Evolutionary conservation across 2,113 vertebrate species (phyloP).

Genomic region (Trematomus loennbergii): DNA sequence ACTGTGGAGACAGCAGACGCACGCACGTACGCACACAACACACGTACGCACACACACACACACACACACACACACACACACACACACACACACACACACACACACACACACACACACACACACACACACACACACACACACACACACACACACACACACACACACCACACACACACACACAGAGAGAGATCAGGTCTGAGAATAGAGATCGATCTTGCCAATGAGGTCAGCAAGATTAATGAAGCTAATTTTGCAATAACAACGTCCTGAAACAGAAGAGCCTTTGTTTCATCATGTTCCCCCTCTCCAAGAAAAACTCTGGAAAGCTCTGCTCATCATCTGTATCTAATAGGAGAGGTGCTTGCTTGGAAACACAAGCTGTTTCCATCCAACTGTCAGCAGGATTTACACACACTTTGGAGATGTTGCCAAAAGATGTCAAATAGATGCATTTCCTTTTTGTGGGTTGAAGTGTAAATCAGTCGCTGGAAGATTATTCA

Average conservation of each 20-base stretch:
- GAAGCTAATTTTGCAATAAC: slow-evolving; percentile 54
- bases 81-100: no score
- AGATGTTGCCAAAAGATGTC: slow-evolving; percentile 49
- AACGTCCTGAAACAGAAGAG: slow-evolving; percentile 45
- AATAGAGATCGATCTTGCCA: slow-evolving; percentile 18
- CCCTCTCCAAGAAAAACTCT: slow-evolving; percentile 16
- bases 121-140: no score
- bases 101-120: no score
- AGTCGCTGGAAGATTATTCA: slow-evolving; percentile 45
- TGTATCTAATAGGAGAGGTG: slow-evolving; percentile 59
- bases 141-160: neutral
- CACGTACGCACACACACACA: no score
- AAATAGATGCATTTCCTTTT: slow-evolving; percentile 53
- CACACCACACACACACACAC: slow-evolving; percentile 25
- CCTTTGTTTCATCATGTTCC: slow-evolving; percentile 37
- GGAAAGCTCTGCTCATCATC: slow-evolving; percentile 62
- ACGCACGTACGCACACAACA: neutral
- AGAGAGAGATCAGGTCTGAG: slow-evolving; percentile 6
- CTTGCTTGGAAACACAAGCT: slow-evolving; percentile 54
- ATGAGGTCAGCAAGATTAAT: slow-evolving; percentile 46
- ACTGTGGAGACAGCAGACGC: slow-evolving; percentile 17
- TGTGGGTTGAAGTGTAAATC: slow-evolving; percentile 52
- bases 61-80: no score
- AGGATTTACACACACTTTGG: slow-evolving; percentile 58
- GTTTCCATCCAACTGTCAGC: slow-evolving; percentile 68